A percentile compares a stretch with the other conserved stretches of the same genome.
phyloP scores from a whole-genome alignment of 2,797 vertebrate species.

The Poeciliopsis gracilis region DNA sequence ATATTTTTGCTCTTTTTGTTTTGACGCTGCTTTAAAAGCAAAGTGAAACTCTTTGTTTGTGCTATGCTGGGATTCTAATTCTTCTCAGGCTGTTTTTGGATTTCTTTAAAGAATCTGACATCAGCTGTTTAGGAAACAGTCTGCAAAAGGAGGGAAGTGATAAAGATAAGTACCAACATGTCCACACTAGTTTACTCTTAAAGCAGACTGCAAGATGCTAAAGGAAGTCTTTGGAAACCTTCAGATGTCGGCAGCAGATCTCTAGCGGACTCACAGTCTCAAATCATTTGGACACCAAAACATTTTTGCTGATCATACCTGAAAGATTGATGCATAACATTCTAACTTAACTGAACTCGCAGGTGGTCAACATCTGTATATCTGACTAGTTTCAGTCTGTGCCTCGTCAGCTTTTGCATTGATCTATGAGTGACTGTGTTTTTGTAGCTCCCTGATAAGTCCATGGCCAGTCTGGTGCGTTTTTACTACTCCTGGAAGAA shows the following conservation, averaged over 20 bases:
- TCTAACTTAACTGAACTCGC: too few relatives aligned
- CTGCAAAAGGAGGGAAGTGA: background rate
- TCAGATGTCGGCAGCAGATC: background rate
- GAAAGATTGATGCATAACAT: too few relatives aligned
- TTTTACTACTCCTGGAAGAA: conserved; percentile 99
- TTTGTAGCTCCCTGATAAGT: conserved; percentile 91
- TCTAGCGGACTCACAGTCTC: background rate
- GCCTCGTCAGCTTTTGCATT: background rate
- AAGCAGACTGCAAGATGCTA: background rate
- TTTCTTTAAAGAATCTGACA: background rate
- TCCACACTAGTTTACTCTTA: background rate
- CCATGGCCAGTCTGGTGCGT: conserved; percentile 94
- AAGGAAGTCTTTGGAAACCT: background rate
- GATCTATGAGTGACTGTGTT: background rate
- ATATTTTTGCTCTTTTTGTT: too few relatives aligned
- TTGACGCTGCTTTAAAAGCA: too few relatives aligned
- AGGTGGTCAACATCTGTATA: too few relatives aligned
- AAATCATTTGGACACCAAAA: background rate
- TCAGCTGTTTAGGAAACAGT: background rate
- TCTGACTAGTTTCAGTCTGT: too few relatives aligned
- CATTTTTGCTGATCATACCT: too few relatives aligned
- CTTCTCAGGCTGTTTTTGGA: background rate
- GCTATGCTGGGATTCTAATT: background rate
- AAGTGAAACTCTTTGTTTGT: too few relatives aligned
- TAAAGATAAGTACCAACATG: background rate